Conservation (phyloP, 2,113 vertebrate species). For the Diglossa brunneiventris region DNA sequence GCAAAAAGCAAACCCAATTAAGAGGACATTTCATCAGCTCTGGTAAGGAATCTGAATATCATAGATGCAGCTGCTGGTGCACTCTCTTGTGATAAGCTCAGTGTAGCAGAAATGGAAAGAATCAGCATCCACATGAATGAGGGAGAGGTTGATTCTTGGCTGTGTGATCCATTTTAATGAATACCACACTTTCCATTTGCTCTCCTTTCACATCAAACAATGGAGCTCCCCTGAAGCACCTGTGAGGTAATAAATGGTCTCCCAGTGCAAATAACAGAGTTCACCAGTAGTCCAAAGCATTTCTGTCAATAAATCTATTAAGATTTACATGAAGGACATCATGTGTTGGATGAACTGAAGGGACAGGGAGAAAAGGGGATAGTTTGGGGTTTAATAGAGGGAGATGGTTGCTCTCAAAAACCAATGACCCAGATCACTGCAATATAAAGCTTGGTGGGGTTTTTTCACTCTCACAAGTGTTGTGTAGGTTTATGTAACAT, state of each 20-base stretch:
- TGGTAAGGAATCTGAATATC: constrained; percentile 13
- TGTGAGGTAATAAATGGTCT: not conserved
- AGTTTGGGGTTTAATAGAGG: not conserved
- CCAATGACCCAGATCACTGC: not conserved
- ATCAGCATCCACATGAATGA: not conserved
- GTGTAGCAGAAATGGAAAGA: constrained; percentile 22
- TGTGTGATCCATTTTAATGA: constrained; percentile 11
- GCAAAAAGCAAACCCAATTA: constrained; percentile 7
- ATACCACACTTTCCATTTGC: not conserved
- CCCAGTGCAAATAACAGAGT: not conserved
- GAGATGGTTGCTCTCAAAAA: not conserved
- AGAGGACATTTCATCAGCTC: constrained; percentile 29
- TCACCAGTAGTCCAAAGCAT: not conserved
- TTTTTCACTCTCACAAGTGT: not conserved
- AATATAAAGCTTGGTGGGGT: not conserved
- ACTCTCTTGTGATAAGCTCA: constrained; percentile 18
- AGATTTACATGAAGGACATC: not conserved
- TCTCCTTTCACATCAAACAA: constrained; percentile 20
- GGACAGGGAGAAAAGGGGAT: not conserved
- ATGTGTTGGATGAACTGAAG: not conserved
- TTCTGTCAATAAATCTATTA: not conserved
- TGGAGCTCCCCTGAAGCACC: not conserved
- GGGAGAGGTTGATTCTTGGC: not conserved
- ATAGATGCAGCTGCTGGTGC: not conserved
- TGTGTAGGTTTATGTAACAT: not conserved